These are phyloP conservation scores for Brenthis daphne DNA, from an alignment of 2,888 invertebrate genomes.

Conservation along the genomic window DNA sequence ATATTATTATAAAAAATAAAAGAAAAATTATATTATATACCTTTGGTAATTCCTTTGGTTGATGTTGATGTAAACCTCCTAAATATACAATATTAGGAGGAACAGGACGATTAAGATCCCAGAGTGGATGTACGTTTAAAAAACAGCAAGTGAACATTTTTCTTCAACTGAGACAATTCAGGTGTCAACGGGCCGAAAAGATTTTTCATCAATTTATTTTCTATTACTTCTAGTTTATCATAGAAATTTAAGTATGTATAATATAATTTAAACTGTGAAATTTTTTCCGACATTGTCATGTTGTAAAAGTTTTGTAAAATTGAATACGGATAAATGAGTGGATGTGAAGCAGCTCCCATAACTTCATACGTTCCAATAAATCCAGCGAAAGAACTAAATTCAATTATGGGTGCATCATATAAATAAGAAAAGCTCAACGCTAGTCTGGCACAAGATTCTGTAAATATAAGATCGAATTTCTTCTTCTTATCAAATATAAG, in stretches of 20 bases:
- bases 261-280: conserved; percentile 37
- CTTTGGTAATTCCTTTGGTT: conserved; percentile 51
- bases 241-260: conserved; percentile 18
- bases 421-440: conserved; percentile 49
- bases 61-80: conserved; percentile 47
- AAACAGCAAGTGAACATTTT: conserved; percentile 53
- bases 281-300: conserved; percentile 43
- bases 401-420: conserved; percentile 55
- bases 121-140: conserved; percentile 47
- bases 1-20: too few relatives aligned
- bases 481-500: conserved; percentile 37
- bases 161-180: conserved; percentile 40
- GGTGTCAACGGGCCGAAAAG: conserved; percentile 42
- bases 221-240: conserved; percentile 26
- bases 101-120: conserved; percentile 49
- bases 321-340: conserved; percentile 45
- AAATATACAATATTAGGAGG: conserved; percentile 48
- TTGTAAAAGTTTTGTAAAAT: conserved; percentile 40
- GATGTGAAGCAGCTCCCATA: conserved; percentile 48
- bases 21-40: conserved; percentile 43
- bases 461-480: conserved; percentile 52
- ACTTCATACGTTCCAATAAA: conserved; percentile 39
- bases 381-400: conserved; percentile 53
- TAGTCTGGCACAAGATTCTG: conserved; percentile 48
- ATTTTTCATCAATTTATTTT: conserved; percentile 38